These are phyloP conservation scores for Chaenogobius annularis DNA, from an alignment of 2,113 vertebrate genomes.

Conservation along the genomic window DNA sequence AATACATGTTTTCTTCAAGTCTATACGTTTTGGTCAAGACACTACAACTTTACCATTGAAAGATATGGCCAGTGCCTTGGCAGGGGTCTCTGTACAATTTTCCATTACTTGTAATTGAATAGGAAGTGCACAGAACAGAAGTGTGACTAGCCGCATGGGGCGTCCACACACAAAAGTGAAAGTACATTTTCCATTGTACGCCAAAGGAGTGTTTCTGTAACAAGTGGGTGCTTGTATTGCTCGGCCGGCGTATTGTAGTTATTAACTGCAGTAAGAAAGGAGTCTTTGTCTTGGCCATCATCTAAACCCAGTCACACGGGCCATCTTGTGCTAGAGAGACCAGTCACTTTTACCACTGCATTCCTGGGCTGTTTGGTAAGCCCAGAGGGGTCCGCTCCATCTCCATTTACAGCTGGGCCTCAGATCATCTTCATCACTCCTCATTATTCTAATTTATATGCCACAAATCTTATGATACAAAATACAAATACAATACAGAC, in stretches of 20 bases:
- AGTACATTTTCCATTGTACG: constrained; percentile 16
- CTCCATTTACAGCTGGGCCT: constrained; percentile 22
- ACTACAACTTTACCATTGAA: not conserved
- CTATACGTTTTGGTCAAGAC: too few relatives aligned
- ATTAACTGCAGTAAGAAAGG: constrained; percentile 82
- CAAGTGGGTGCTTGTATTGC: constrained; percentile 65
- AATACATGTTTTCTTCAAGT: too few relatives aligned
- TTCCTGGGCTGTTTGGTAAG: constrained; percentile 80
- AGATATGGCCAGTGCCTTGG: not conserved
- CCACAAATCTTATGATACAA: not conserved
- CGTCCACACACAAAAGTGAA: constrained; percentile 16
- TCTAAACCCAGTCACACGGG: constrained; percentile 80
- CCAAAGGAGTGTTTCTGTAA: constrained; percentile 41
- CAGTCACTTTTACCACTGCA: constrained; percentile 72
- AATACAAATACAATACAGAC: not conserved
- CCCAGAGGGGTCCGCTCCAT: constrained; percentile 55
- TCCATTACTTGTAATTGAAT: not conserved
- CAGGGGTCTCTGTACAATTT: not conserved
- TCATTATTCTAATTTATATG: constrained; percentile 22
- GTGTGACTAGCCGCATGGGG: not conserved
- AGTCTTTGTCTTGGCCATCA: constrained; percentile 79
- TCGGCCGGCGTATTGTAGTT: constrained; percentile 67
- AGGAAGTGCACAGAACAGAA: not conserved
- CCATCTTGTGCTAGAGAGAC: constrained; percentile 80
- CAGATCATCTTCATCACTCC: constrained; percentile 42